phyloP scores from a whole-genome alignment of 2,797 vertebrate species.

The Pseudocheirus occidentalis region DNA sequence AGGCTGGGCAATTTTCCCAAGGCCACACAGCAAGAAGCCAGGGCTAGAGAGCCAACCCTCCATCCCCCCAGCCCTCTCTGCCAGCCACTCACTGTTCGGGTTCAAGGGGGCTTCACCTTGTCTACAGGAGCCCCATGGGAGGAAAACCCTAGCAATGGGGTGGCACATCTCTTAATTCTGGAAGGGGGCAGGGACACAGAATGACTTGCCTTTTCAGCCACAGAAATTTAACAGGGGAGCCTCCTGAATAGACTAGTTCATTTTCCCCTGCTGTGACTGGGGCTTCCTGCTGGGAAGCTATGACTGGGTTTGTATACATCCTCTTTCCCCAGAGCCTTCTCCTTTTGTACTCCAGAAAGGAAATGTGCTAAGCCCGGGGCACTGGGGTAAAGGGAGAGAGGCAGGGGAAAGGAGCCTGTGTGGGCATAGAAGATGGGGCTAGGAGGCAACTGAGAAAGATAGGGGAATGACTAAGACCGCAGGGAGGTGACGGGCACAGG shows the following conservation, averaged over 20 bases:
- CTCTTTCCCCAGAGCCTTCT: slow-evolving; percentile 49
- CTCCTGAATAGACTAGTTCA: background rate
- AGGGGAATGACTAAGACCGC: background rate
- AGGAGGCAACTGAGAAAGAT: background rate
- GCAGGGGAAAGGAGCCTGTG: background rate
- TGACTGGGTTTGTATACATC: slow-evolving; percentile 30
- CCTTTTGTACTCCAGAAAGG: slow-evolving; percentile 65
- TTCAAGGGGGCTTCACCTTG: background rate
- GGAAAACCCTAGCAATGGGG: background rate
- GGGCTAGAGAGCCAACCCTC: background rate
- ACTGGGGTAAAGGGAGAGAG: background rate
- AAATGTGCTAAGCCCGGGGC: slow-evolving; percentile 13
- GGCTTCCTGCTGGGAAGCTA: slow-evolving; percentile 19
- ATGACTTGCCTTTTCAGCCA: background rate
- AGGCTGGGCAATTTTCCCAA: background rate
- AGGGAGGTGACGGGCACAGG: background rate
- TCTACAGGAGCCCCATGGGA: background rate
- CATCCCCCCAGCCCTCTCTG: background rate
- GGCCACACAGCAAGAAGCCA: background rate
- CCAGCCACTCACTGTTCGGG: background rate
- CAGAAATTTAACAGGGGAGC: background rate
- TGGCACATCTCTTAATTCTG: background rate
- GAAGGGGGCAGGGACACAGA: background rate
- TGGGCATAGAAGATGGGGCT: background rate
- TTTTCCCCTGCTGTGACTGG: background rate